phyloP scores from a whole-genome alignment of 2,113 vertebrate genomes.

The Leucoraja erinaceus region DNA sequence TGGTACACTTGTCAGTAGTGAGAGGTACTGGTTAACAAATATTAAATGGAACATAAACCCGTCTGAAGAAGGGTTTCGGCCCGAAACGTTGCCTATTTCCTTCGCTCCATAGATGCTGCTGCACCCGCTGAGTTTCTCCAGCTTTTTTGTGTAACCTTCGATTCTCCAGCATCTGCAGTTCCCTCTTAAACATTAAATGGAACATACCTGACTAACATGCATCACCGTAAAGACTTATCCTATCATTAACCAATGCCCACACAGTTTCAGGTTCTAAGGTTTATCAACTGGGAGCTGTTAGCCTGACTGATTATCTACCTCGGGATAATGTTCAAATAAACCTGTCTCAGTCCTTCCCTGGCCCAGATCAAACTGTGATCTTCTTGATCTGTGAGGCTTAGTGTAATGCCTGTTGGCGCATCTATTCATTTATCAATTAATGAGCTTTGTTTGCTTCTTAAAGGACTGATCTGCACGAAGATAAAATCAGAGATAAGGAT shows the following conservation, averaged over 20 bases:
- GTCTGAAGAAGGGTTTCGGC: too few species aligned
- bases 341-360: not conserved
- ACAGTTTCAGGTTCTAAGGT: not conserved
- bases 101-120: too few species aligned
- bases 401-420: too few species aligned
- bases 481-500: not conserved
- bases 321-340: not conserved
- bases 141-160: too few species aligned
- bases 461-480: too few species aligned
- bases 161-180: too few species aligned
- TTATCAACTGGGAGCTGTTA: not conserved
- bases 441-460: not conserved
- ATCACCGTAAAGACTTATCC: not conserved
- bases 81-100: too few species aligned
- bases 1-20: not conserved
- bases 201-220: not conserved
- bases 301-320: not conserved
- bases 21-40: too few species aligned
- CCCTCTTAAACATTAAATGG: not conserved
- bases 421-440: not conserved
- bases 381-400: not conserved
- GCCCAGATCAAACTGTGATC: not conserved
- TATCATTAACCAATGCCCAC: not conserved
- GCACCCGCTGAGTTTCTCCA: too few species aligned
- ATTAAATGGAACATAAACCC: not conserved